Percentiles rank a stretch among this genome's conserved stretches.
These are phyloP conservation scores for Busseola fusca DNA, from an alignment of 2,888 invertebrate species.

Conservation along the genomic window DNA sequence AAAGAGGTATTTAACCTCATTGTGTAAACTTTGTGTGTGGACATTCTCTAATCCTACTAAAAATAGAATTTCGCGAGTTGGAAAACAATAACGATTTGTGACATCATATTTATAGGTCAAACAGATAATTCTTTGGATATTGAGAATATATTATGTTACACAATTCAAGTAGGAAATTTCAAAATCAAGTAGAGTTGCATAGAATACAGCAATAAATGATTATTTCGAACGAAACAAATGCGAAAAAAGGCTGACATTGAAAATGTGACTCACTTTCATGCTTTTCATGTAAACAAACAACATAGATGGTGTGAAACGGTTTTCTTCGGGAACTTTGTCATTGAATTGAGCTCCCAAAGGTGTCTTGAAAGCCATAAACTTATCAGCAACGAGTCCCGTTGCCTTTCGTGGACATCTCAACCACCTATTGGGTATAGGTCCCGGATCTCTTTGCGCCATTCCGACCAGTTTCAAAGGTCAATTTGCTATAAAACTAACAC, in stretches of 20 bases:
- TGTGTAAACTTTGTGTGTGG: constrained; percentile 26
- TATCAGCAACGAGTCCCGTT: constrained; percentile 91
- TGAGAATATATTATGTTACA: background rate
- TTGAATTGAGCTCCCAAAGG: constrained; percentile 95
- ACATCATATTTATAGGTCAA: constrained; percentile 31
- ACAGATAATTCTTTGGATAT: background rate
- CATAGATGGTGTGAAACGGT: constrained; percentile 96
- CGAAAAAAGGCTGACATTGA: constrained; percentile 26
- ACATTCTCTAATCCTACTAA: constrained; percentile 34
- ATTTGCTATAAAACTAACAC: constrained; percentile 44
- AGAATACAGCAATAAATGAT: background rate
- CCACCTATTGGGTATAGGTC: constrained; percentile 96
- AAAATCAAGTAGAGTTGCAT: background rate
- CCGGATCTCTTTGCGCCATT: constrained; percentile 82
- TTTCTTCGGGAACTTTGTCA: constrained; percentile 94
- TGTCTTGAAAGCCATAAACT: constrained; percentile 98
- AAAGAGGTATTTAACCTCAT: constrained; percentile 3
- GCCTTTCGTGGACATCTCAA: constrained; percentile 96
- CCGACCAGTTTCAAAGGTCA: constrained; percentile 50
- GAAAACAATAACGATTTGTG: constrained; percentile 46
- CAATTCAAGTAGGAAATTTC: background rate
- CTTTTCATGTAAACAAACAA: constrained; percentile 94
- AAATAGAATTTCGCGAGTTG: constrained; percentile 60
- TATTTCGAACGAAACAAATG: constrained; percentile 20
- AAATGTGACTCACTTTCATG: constrained; percentile 90